Conservation (phyloP, 1,140 invertebrate species). For the Phenacoccus solenopsis region DNA sequence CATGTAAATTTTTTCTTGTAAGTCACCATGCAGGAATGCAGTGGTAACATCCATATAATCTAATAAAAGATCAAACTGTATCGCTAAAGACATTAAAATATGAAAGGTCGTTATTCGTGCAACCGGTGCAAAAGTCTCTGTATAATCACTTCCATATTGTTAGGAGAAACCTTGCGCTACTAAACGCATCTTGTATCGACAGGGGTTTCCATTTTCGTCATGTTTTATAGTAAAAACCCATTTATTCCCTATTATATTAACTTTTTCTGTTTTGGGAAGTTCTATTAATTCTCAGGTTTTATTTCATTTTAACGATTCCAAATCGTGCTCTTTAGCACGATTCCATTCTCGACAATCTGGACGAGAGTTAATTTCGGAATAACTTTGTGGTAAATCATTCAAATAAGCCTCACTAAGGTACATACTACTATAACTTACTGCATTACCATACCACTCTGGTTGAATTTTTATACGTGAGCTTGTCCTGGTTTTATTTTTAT, state of each 20-base stretch:
- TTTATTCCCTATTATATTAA: constrained; percentile 19
- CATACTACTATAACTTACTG: background rate
- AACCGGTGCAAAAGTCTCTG: constrained; percentile 33
- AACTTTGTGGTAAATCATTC: background rate
- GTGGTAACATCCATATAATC: constrained; percentile 34
- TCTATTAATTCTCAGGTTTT: constrained; percentile 20
- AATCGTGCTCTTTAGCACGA: constrained; percentile 24
- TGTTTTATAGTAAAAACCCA: constrained; percentile 26
- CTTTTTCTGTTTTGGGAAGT: constrained; percentile 23
- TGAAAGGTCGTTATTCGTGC: constrained; percentile 31
- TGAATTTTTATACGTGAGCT: too few species aligned
- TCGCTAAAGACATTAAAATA: constrained; percentile 32
- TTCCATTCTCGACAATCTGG: constrained; percentile 21
- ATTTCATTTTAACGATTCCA: constrained; percentile 20
- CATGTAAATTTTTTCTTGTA: constrained; percentile 19
- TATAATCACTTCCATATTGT: constrained; percentile 29
- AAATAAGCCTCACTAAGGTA: background rate
- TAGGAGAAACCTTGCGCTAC: constrained; percentile 28
- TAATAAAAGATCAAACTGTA: constrained; percentile 29
- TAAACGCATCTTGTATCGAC: constrained; percentile 22
- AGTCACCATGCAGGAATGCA: constrained; percentile 35
- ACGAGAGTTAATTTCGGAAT: constrained; percentile 22
- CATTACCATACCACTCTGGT: too few species aligned
- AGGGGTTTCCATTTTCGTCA: constrained; percentile 23
- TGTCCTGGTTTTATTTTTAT: too few species aligned